Conservation (phyloP, 2,888 invertebrate genomes). For the Cylindroiulus punctatus region DNA sequence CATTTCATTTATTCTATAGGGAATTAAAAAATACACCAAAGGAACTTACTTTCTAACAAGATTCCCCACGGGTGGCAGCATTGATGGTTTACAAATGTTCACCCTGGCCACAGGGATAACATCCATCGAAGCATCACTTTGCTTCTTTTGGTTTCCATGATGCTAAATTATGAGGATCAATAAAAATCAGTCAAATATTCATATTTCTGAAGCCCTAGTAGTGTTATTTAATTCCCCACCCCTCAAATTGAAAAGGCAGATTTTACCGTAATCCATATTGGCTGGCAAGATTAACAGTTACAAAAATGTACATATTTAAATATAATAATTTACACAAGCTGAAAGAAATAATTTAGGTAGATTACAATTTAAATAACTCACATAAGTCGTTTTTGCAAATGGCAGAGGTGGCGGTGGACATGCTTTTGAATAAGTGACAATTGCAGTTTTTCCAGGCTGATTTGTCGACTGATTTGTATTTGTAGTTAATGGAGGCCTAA, state of each 20-base stretch:
- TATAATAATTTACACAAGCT: background rate
- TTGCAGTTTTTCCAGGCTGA: background rate
- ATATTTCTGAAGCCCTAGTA: too few species aligned
- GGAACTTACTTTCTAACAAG: constrained; percentile 64
- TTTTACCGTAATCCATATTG: constrained; percentile 22
- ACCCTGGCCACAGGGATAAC: constrained; percentile 58
- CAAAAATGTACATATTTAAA: background rate
- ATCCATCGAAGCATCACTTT: constrained; percentile 36
- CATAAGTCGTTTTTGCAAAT: constrained; percentile 9
- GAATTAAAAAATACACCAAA: too few species aligned
- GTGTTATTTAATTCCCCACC: too few species aligned
- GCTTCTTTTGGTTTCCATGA: constrained; percentile 5
- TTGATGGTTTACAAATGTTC: constrained; percentile 61
- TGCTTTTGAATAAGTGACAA: background rate
- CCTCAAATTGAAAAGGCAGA: too few species aligned
- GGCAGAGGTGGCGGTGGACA: background rate
- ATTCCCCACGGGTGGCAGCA: constrained; percentile 72
- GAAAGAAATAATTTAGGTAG: background rate
- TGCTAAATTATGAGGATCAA: background rate
- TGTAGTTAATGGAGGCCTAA: background rate
- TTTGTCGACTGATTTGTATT: too few species aligned
- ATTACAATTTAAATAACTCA: background rate
- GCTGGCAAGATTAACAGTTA: background rate
- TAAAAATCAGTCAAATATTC: background rate
- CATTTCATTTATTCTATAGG: background rate